Percentiles rank a stretch among this genome's conserved stretches.
Evolutionary conservation across 2,888 invertebrate species (phyloP).

Genomic region (Nematopogon swammerdamellus): DNA sequence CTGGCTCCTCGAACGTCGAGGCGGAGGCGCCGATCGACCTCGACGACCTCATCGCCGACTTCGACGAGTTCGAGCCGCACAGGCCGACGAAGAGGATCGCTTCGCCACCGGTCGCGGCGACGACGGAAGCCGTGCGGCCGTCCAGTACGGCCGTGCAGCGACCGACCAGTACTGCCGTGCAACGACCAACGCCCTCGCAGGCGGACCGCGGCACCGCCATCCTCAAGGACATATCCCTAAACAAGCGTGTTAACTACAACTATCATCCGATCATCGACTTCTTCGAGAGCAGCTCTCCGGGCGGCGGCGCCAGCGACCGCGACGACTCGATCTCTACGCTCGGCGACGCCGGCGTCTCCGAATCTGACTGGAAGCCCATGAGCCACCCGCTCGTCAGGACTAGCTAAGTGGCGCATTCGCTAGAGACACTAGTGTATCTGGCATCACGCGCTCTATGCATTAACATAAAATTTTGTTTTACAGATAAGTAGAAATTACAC

Average conservation of each 20-base stretch:
- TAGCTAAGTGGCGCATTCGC: constrained; percentile 14
- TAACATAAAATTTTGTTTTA: too few relatives aligned
- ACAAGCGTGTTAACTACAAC: constrained; percentile 69
- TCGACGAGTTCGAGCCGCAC: background rate
- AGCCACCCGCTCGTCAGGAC: constrained; percentile 28
- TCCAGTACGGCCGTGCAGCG: too few relatives aligned
- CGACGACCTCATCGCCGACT: constrained; percentile 31
- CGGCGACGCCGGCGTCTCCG: constrained; percentile 32
- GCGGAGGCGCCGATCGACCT: constrained; percentile 23
- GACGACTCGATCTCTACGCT: constrained; percentile 24
- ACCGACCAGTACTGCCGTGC: constrained; percentile 8
- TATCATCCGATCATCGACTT: constrained; percentile 84
- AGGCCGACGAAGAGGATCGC: background rate
- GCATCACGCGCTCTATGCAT: too few relatives aligned
- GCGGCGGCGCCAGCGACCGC: constrained; percentile 32
- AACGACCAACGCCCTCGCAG: constrained; percentile 7
- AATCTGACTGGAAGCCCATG: constrained; percentile 51
- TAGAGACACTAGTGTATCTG: too few relatives aligned
- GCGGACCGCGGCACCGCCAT: constrained; percentile 10
- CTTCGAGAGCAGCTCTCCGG: constrained; percentile 45
- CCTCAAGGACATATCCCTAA: constrained; percentile 9
- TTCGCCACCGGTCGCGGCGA: background rate
- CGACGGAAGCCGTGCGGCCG: too few relatives aligned
- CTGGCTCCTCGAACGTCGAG: constrained; percentile 39
- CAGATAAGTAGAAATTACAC: too few relatives aligned